phyloP scores from a whole-genome alignment of 2,113 vertebrate genomes.

The Microcebus murinus region DNA sequence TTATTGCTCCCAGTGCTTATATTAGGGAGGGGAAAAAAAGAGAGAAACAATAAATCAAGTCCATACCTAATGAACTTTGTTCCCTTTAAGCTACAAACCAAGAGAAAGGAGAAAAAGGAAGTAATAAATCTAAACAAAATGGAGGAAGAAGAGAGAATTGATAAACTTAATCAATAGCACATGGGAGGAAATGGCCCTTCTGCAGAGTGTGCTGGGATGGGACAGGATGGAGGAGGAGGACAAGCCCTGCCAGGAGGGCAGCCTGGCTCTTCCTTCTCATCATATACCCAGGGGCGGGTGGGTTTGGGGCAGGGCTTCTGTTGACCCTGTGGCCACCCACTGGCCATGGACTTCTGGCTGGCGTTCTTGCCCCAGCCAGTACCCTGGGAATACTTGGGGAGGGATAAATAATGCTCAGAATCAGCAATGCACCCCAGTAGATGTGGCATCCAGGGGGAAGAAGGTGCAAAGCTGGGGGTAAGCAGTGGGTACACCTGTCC shows the following conservation, averaged over 20 bases:
- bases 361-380: not conserved
- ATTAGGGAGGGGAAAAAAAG: not conserved
- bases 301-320: not conserved
- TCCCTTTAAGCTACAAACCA: slow-evolving; percentile 64
- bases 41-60: slow-evolving; percentile 70
- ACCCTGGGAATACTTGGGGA: not conserved
- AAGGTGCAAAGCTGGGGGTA: not conserved
- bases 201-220: not conserved
- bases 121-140: slow-evolving; percentile 74
- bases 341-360: not conserved
- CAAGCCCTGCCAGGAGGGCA: not conserved
- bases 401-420: not conserved
- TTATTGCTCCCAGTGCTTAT: slow-evolving; percentile 67
- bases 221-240: not conserved
- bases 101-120: slow-evolving; percentile 73
- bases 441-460: not conserved
- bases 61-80: slow-evolving; percentile 66
- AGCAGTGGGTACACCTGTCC: not conserved
- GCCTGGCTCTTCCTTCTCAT: not conserved
- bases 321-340: not conserved
- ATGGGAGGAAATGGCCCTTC: slow-evolving; percentile 60
- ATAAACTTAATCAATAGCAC: slow-evolving; percentile 64
- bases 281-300: not conserved
- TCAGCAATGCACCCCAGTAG: not conserved
- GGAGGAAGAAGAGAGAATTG: slow-evolving; percentile 59